phyloP scores from a whole-genome alignment of 2,888 invertebrate genomes.

The Andrena hattorfiana region DNA sequence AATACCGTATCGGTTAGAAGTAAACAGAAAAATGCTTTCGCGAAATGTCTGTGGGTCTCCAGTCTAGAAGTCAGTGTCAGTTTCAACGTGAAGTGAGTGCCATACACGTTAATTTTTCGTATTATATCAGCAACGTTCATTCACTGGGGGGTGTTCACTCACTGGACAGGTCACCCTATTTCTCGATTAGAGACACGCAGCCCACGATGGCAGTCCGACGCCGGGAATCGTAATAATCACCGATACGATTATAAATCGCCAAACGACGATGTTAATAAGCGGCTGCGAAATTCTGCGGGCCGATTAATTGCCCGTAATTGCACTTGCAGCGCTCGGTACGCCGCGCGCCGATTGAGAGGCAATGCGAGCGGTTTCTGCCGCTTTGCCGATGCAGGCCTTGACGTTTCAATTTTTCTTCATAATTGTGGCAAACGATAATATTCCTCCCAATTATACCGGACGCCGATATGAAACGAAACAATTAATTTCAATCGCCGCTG shows the following conservation, averaged over 20 bases:
- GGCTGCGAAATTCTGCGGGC: slow-evolving; percentile 21
- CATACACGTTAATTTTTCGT: too few species aligned
- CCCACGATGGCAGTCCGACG: not conserved
- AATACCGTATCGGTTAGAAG: too few species aligned
- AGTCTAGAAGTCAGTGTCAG: too few species aligned
- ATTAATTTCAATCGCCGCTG: not conserved
- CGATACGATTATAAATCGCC: slow-evolving; percentile 32
- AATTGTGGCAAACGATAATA: slow-evolving; percentile 26
- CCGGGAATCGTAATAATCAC: not conserved
- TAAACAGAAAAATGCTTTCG: too few species aligned
- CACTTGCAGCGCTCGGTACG: not conserved
- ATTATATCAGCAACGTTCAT: too few species aligned
- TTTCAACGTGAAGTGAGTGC: too few species aligned
- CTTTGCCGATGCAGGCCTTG: not conserved
- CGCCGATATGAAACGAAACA: not conserved
- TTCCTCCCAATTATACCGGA: not conserved
- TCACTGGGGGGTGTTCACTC: too few species aligned
- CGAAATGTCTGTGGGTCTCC: too few species aligned
- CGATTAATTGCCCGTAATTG: slow-evolving; percentile 40
- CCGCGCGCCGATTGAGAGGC: not conserved
- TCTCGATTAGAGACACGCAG: slow-evolving; percentile 24
- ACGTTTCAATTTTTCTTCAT: slow-evolving; percentile 39
- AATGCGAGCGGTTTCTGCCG: slow-evolving; percentile 6
- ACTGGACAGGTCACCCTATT: too few species aligned
- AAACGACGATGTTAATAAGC: slow-evolving; percentile 20